A percentile compares a stretch with the other conserved stretches of the same genome.
These are phyloP conservation scores for Aldrovandia affinis DNA, from an alignment of 2,797 vertebrate species.

Conservation along the genomic window DNA sequence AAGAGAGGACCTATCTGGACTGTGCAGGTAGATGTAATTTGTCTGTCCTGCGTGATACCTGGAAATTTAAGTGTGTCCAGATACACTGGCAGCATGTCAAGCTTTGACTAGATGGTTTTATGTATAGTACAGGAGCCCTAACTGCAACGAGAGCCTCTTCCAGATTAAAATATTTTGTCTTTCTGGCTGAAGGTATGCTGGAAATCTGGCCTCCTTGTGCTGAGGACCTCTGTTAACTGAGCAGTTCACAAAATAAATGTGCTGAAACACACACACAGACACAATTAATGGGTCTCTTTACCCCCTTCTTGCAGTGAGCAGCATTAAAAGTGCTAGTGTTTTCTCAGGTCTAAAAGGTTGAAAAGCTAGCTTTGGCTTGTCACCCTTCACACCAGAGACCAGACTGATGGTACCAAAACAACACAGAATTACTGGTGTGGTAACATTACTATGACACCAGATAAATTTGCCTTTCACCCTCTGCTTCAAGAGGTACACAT, in stretches of 20 bases:
- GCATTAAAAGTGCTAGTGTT: too few species aligned
- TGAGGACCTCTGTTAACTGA: neutral
- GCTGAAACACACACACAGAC: neutral
- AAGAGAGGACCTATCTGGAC: neutral
- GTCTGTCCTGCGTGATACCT: neutral
- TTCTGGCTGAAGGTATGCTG: neutral
- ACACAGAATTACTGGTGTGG: neutral
- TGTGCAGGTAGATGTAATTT: neutral
- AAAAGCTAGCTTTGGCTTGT: too few species aligned
- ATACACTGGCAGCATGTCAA: neutral
- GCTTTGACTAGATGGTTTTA: neutral
- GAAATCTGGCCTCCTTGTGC: neutral
- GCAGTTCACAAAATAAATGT: neutral
- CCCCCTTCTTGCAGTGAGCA: too few species aligned
- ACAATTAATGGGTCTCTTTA: neutral
- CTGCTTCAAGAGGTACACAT: neutral
- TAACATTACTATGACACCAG: neutral
- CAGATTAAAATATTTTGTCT: conserved; percentile 2
- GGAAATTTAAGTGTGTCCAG: neutral
- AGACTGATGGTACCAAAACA: too few species aligned
- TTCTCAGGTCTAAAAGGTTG: too few species aligned
- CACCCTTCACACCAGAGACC: too few species aligned
- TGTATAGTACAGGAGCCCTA: neutral
- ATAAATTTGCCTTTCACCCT: neutral
- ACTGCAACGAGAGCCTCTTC: neutral